Base-by-base conservation (phyloP, 1,140 invertebrate genomes). In the Pogonomyrmex californicus region DNA sequence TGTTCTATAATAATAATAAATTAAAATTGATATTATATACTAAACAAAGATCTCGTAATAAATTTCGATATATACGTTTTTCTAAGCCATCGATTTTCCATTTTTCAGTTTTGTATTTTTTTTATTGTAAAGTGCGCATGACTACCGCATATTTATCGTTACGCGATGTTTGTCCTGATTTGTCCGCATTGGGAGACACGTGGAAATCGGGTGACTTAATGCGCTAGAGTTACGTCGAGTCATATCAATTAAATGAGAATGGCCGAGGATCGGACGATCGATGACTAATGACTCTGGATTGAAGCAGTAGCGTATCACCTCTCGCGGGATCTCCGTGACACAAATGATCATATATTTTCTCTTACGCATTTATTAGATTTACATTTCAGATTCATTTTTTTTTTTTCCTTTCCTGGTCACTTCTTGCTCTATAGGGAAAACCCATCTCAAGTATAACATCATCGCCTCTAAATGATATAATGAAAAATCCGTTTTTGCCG, bases 121-220 rank as follows among this genome's bases (percentile, higher is more conserved):
- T 23, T 23, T 23, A 23, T 4, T 4, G 4, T 4, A 14, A 33
- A 36, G 1, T 9, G 1, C 30, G 38, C 41, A 23, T 17, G 41
- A 44, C 14, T 23, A 23, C 23, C 23, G 23, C 23, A 23, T 23
- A 58, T 58, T n/a, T 17, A 30, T 68, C 10, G 12, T 44, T 44
- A 47, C 7, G n/a, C 33, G 10, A 44, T 7, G 41, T 23, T 23
- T 23, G 23, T 23, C 23, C 23, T 23, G 23, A 0, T 23, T 23
- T n/a, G 23, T 33, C 4, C 14, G 1, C 33, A 58, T 49, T 14
- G n/a, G 10, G 41, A 79, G 54, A 58, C 14, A 79, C 17, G 77
- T 60, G 60, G 33, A 79, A 79, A 65, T 79, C 47, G 60, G n/a
- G 41, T 51, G 17, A 78, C 30, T 49, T 49, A 78, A 78, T 23